A percentile compares a stretch with the other conserved stretches of the same genome.
Conservation (phyloP, 2,113 vertebrate species). For the Stictonetta naevosa region DNA sequence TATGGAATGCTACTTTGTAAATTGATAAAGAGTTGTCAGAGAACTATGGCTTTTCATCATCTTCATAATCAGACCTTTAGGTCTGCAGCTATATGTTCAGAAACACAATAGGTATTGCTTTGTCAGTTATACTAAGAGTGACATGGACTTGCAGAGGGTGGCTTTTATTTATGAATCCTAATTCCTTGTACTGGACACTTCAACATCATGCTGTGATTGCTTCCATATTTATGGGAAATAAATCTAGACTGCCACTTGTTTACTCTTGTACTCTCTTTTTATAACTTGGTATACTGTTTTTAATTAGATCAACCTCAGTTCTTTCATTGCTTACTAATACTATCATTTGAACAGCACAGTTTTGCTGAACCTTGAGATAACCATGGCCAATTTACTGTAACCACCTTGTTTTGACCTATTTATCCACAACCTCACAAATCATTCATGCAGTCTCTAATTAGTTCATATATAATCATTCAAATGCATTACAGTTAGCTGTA, state of each 20-base stretch:
- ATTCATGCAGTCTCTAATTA: background rate
- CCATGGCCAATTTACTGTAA: background rate
- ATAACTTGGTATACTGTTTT: background rate
- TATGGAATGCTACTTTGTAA: background rate
- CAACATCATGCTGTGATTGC: background rate
- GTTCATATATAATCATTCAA: background rate
- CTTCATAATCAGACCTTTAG: background rate
- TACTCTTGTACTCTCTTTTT: background rate
- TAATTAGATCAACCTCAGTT: background rate
- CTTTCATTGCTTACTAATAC: background rate
- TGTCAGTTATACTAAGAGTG: background rate
- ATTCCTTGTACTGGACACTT: conserved; percentile 3
- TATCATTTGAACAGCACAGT: background rate
- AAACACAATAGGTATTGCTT: background rate
- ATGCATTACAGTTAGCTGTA: background rate
- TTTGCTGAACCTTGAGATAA: conserved; percentile 16
- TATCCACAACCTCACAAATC: background rate
- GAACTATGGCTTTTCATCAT: background rate
- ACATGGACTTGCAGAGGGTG: background rate
- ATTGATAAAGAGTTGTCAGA: background rate
- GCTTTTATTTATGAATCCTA: background rate
- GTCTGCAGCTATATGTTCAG: background rate
- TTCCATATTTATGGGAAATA: conserved; percentile 25
- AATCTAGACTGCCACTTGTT: conserved; percentile 12
- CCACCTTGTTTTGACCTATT: background rate